Evolutionary conservation across 2,113 vertebrate species (phyloP).

Genomic region (Callithrix jacchus): DNA sequence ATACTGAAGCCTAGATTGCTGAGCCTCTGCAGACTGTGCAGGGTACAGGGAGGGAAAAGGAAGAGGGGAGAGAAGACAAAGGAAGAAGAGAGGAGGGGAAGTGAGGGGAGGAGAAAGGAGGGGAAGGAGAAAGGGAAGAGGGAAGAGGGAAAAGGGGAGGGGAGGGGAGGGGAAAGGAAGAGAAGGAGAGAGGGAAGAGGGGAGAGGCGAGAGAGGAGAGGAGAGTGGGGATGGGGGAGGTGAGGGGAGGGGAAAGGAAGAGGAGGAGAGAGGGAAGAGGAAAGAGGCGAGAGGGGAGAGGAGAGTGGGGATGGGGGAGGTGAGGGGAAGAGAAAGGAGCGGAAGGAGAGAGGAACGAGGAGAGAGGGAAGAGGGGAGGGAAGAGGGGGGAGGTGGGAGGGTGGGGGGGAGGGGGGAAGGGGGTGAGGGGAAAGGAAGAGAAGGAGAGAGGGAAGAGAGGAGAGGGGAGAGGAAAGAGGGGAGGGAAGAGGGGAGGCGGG

Average conservation of each 20-base stretch:
- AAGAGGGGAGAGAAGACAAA: neutral
- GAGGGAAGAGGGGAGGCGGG: rapidly evolving
- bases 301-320: too few relatives aligned
- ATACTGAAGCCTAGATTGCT: neutral
- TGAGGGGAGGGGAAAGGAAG: too few relatives aligned
- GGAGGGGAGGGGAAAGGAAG: too few relatives aligned
- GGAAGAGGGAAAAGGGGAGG: too few relatives aligned
- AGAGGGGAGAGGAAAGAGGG: rapidly evolving
- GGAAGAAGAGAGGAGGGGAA: neutral
- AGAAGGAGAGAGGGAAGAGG: too few relatives aligned
- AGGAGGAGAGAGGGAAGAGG: too few relatives aligned
- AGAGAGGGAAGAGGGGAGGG: neutral
- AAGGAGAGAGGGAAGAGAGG: too few relatives aligned
- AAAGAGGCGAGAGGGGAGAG: rapidly evolving
- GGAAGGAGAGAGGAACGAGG: too few relatives aligned
- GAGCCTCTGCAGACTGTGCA: neutral
- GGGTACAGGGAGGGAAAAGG: rapidly evolving
- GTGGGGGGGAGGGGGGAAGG: rapidly evolving
- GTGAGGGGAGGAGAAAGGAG: too few relatives aligned
- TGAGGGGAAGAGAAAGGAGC: rapidly evolving
- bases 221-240: too few relatives aligned
- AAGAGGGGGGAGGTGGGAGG: rapidly evolving
- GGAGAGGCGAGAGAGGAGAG: too few relatives aligned
- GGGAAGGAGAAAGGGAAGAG: neutral
- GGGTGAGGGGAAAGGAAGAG: rapidly evolving